Evolutionary conservation across 2,888 invertebrate species (phyloP).

Genomic region (Amiota minor): DNA sequence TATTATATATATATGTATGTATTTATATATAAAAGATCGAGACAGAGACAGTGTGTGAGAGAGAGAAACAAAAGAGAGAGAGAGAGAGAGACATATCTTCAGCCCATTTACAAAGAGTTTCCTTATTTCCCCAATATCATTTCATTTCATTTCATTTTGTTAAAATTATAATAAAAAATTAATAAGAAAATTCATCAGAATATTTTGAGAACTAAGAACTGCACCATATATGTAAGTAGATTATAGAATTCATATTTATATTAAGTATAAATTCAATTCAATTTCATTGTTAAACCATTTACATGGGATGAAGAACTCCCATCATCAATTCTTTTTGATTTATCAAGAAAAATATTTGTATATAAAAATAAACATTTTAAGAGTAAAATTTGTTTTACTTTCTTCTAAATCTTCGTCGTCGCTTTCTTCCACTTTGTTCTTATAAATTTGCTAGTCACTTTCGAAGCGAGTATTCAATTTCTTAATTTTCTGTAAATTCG

Average conservation of each 20-base stretch:
- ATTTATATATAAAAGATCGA: background rate
- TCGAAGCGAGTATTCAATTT: constrained; percentile 19
- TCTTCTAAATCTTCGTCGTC: background rate
- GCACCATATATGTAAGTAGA: no score
- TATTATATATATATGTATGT: background rate
- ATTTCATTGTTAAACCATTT: background rate
- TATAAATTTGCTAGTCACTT: constrained; percentile 6
- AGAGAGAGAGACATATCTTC: constrained; percentile 46
- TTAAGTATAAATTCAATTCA: background rate
- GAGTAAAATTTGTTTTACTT: background rate
- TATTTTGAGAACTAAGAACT: constrained; percentile 17
- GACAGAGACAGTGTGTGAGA: no score
- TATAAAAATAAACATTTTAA: background rate
- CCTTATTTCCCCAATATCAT: no score
- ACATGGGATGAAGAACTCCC: background rate
- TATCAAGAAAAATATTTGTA: no score
- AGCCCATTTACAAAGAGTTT: constrained; percentile 53
- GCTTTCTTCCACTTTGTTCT: background rate
- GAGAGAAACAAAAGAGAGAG: background rate
- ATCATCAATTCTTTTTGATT: background rate
- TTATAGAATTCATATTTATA: no score
- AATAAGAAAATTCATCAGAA: constrained; percentile 36
- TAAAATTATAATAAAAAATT: constrained; percentile 1
- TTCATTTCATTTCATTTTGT: no score
- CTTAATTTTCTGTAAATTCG: constrained; percentile 8